A percentile compares a stretch with the other conserved stretches of the same genome.
Conservation (phyloP, 2,797 vertebrate species). For the Micromesistius poutassou region DNA sequence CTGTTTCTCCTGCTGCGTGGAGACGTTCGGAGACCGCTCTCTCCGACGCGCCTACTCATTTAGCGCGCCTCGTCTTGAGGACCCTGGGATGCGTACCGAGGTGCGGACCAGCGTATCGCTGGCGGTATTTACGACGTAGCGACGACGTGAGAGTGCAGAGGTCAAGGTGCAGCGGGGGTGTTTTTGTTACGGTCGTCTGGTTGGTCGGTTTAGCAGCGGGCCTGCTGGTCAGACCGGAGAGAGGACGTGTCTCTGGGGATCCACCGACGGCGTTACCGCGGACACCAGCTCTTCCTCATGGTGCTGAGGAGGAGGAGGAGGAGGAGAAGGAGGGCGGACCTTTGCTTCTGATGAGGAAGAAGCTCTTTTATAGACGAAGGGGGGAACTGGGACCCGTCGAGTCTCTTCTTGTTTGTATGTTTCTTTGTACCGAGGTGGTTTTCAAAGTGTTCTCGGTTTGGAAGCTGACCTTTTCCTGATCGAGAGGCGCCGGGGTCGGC, state of each 20-base stretch:
- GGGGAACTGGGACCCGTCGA: neutral
- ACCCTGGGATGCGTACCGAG: neutral
- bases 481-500: neutral
- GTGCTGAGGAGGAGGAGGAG: neutral
- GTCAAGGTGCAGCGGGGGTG: too few relatives aligned
- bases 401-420: neutral
- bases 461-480: neutral
- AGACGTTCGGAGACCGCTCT: too few relatives aligned
- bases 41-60: too few relatives aligned
- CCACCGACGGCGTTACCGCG: neutral
- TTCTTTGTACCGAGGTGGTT: neutral
- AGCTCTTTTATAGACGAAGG: neutral
- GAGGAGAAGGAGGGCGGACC: neutral
- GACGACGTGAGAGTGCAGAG: too few relatives aligned
- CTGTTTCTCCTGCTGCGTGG: neutral
- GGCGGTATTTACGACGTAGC: neutral
- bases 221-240: neutral
- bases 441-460: neutral
- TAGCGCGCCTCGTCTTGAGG: neutral
- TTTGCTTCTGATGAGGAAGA: neutral
- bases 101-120: too few relatives aligned
- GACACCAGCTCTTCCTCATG: neutral
- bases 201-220: neutral
- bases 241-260: neutral
- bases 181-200: neutral